Evolutionary conservation across 1,140 invertebrate species (phyloP), one percentile per base, ranked within the genome.

Genomic region (Palaemon carinicauda): DNA sequence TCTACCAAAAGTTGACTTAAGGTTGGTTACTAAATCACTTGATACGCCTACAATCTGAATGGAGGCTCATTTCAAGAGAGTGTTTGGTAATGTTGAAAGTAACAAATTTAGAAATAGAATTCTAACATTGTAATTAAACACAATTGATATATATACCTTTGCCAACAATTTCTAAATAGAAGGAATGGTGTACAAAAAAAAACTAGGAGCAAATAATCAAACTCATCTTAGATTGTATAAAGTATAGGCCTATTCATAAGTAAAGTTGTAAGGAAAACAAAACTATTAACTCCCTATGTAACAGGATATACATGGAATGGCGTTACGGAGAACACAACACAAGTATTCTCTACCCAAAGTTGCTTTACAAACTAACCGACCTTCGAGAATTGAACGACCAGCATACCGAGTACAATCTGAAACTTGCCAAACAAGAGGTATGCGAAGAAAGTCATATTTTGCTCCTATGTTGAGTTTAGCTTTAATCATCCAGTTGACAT

Each of bases 371-470:
- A 29, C 75, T 85, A 14, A 85, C 82, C 2, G 82, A 85, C 82
- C 82, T 85, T 3, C 54, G 82, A 24, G 82, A 85, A 33, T 74
- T 85, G 31, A 85, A 85, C 56, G 82, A 85, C 75, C 82, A 85
- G 33, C 82, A 85, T 75, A 85, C 53, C 1, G 82, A 85, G 54
- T 85, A 85, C 74, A 77, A 85, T 50, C 60, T 85, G n/a, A 85
- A 71, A 33, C 54, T 85, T 41, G 82, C 82, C 54, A 77, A 78
- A 15, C 54, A 85, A 56, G 82, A 85, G 82, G 82, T 85, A n/a
- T 65, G 82, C 50, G 19, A 0, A 17, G n/a, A 1, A 3, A 41
- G n/a, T 5, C 0, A 41, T 41, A 9, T 41, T 12, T 41, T 41
- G 41, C 41, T 41, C 7, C 12, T 9, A 9, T 41, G 41, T 41